Conservation (phyloP, 2,797 vertebrate species). For the Artibeus jamaicensis region DNA sequence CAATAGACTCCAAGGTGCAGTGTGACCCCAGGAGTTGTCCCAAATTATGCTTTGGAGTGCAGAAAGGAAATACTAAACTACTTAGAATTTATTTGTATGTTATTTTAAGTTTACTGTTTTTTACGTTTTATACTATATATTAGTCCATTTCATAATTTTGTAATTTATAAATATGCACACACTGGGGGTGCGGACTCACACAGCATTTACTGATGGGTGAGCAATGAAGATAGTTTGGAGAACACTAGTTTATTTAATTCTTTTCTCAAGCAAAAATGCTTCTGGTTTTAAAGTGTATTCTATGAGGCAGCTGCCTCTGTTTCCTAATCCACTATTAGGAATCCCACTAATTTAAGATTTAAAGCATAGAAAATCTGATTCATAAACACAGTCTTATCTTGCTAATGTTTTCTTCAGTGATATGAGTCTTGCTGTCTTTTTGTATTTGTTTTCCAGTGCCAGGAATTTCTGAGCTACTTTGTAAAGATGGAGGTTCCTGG, state of each 20-base stretch:
- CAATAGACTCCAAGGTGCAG: background rate
- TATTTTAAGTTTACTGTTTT: background rate
- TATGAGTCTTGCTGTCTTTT: background rate
- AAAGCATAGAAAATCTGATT: background rate
- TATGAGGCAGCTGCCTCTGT: background rate
- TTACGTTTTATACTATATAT: background rate
- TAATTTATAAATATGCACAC: background rate
- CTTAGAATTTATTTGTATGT: background rate
- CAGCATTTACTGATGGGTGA: background rate
- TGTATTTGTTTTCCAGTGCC: background rate
- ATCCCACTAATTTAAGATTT: background rate
- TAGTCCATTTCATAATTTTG: background rate
- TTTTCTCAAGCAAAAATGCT: background rate
- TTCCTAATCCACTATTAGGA: background rate
- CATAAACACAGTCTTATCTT: background rate
- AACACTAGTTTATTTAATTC: background rate
- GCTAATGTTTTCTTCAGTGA: background rate
- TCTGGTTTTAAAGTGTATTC: background rate
- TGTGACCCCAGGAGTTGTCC: background rate
- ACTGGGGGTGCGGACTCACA: background rate
- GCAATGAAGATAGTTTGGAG: background rate
- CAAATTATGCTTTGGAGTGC: background rate
- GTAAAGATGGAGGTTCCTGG: background rate
- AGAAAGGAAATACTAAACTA: background rate
- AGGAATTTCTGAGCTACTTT: background rate